Evolutionary conservation across 2,888 invertebrate genomes (phyloP).

Genomic region (Poecilobothrus nobilitatus): DNA sequence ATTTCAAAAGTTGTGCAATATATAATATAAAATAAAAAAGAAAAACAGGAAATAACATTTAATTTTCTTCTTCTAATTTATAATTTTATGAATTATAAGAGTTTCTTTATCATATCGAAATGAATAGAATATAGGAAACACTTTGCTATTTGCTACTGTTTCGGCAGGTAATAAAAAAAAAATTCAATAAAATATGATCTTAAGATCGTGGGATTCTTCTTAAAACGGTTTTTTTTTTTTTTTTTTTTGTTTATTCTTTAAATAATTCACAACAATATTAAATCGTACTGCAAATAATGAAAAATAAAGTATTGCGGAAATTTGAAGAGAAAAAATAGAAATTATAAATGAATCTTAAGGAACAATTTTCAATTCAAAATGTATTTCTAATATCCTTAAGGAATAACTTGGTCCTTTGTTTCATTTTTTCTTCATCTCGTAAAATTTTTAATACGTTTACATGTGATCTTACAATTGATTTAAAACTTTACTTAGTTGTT

Average conservation of each 20-base stretch:
- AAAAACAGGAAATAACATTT: not conserved
- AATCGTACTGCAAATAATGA: not conserved
- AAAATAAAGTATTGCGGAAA: not conserved
- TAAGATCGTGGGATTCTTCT: constrained; percentile 1
- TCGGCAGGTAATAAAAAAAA: not conserved
- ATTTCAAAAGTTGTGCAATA: too few relatives aligned
- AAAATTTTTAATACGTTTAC: too few relatives aligned
- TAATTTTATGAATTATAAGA: not conserved
- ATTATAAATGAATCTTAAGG: too few relatives aligned
- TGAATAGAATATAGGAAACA: not conserved
- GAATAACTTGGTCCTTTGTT: too few relatives aligned
- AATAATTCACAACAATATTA: not conserved
- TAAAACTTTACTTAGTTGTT: too few relatives aligned
- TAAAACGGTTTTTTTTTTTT: not conserved
- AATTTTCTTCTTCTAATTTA: not conserved
- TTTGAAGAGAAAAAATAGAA: not conserved
- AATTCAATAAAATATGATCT: not conserved
- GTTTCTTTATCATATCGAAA: too few relatives aligned
- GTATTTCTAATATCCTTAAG: not conserved
- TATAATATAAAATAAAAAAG: too few relatives aligned
- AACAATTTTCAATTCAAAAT: not conserved
- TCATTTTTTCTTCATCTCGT: too few relatives aligned
- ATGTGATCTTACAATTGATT: too few relatives aligned
- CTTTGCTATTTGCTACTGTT: not conserved
- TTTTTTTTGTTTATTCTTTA: not conserved